Percentiles rank a stretch among this genome's conserved stretches.
Evolutionary conservation across 1,140 invertebrate genomes (phyloP).

Genomic region (Trinorchestia longiramus): DNA sequence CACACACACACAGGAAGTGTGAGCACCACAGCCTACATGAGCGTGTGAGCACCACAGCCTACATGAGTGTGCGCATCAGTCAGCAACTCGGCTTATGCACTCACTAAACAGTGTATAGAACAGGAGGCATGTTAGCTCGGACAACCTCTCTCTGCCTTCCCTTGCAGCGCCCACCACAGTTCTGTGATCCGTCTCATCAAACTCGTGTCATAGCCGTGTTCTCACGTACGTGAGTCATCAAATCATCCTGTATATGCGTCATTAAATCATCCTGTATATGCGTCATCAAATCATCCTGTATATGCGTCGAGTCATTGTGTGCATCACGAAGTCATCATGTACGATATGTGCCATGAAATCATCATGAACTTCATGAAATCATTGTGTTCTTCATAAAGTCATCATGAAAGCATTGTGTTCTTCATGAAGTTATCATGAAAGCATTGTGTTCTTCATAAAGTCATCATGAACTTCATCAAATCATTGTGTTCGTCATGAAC

Average conservation of each 20-base stretch:
- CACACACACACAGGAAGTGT: too few species aligned
- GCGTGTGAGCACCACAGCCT: too few species aligned
- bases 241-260: not conserved
- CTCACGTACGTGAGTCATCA: not conserved
- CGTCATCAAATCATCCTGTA: not conserved
- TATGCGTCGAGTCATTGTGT: not conserved
- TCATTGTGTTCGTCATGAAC: too few species aligned
- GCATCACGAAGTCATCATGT: not conserved
- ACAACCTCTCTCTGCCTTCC: not conserved
- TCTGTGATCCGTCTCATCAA: not conserved
- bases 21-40: too few species aligned
- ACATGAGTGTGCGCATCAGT: not conserved
- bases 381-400: not conserved
- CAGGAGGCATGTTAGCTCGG: not conserved
- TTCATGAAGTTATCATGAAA: too few species aligned
- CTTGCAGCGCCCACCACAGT: not conserved
- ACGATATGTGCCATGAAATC: not conserved
- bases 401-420: not conserved
- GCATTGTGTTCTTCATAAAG: too few species aligned
- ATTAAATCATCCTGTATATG: not conserved
- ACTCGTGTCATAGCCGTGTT: not conserved
- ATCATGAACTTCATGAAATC: not conserved
- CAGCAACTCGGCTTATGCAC: not conserved
- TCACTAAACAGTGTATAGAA: not conserved
- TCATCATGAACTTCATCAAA: too few species aligned